These are phyloP conservation scores for Meiosimyza decipiens DNA, from an alignment of 2,888 invertebrate genomes.

Conservation along the genomic window DNA sequence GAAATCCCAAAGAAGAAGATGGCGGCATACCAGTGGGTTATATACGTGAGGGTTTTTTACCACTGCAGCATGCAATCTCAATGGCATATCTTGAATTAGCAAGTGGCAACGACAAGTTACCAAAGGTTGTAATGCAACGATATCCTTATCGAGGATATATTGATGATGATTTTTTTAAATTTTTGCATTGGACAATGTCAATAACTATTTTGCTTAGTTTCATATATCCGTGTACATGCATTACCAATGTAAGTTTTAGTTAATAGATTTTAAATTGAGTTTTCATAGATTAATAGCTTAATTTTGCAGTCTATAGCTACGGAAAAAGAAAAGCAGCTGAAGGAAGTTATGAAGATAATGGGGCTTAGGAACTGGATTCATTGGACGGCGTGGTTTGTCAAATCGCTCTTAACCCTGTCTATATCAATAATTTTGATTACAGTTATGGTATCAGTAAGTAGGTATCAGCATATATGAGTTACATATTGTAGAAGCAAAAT, in stretches of 20 bases:
- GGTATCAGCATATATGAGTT: not conserved
- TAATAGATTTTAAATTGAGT: not conserved
- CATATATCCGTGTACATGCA: constrained; percentile 80
- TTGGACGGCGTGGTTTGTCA: constrained; percentile 86
- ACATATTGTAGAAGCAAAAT: no score
- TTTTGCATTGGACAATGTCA: constrained; percentile 75
- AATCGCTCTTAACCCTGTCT: constrained; percentile 75
- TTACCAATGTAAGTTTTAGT: constrained; percentile 70
- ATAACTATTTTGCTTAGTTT: constrained; percentile 81
- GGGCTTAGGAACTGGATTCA: constrained; percentile 84
- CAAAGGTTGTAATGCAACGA: constrained; percentile 62
- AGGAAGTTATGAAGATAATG: constrained; percentile 93
- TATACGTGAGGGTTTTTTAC: constrained; percentile 73
- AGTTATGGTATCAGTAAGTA: constrained; percentile 71
- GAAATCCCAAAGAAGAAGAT: constrained; percentile 44
- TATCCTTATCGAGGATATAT: constrained; percentile 77
- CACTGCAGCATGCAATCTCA: constrained; percentile 72
- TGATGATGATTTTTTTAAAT: constrained; percentile 73
- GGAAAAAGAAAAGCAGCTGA: constrained; percentile 34
- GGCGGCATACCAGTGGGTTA: constrained; percentile 72
- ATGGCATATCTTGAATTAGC: constrained; percentile 56
- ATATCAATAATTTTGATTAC: constrained; percentile 71
- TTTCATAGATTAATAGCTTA: not conserved
- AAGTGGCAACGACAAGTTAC: constrained; percentile 48
- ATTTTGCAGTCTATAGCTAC: not conserved